phyloP scores from a whole-genome alignment of 2,888 invertebrate genomes.

The Drosophila colorata region DNA sequence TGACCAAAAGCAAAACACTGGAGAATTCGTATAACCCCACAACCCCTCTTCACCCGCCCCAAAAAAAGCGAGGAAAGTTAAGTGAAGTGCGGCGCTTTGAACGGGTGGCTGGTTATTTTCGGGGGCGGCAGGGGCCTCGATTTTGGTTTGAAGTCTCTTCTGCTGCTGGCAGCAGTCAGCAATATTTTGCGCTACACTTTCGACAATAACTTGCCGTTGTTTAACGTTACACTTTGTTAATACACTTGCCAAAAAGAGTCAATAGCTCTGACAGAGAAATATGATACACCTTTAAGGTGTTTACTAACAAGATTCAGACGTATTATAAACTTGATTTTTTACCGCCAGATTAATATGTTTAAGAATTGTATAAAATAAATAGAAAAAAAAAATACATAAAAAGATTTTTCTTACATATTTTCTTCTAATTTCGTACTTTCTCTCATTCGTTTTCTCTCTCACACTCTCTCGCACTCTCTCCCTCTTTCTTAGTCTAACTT shows the following conservation, averaged over 20 bases:
- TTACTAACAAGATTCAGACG: too few species aligned
- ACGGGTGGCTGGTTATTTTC: conserved; percentile 32
- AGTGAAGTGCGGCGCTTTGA: conserved; percentile 71
- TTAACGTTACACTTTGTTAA: conserved; percentile 50
- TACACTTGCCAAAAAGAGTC: conserved; percentile 35
- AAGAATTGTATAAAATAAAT: too few species aligned
- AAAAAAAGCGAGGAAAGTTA: conserved; percentile 51
- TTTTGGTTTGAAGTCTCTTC: conserved; percentile 29
- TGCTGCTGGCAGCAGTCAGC: conserved; percentile 68
- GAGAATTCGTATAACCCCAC: conserved; percentile 56
- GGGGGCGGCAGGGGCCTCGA: conserved; percentile 5
- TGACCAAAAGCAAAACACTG: conserved; percentile 78
- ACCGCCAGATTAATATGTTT: too few species aligned
- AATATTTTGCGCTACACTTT: conserved; percentile 61
- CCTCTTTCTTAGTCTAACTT: too few species aligned
- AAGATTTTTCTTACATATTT: too few species aligned
- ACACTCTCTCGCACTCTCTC: too few species aligned
- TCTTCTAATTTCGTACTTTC: too few species aligned
- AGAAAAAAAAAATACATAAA: neutral
- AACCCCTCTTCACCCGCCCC: neutral
- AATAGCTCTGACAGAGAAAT: neutral
- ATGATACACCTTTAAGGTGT: neutral
- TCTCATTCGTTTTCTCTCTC: too few species aligned
- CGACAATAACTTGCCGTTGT: conserved; percentile 61
- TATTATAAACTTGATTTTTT: too few species aligned